Base-by-base conservation (phyloP, 2,888 invertebrate species). In the Plutella xylostella region DNA sequence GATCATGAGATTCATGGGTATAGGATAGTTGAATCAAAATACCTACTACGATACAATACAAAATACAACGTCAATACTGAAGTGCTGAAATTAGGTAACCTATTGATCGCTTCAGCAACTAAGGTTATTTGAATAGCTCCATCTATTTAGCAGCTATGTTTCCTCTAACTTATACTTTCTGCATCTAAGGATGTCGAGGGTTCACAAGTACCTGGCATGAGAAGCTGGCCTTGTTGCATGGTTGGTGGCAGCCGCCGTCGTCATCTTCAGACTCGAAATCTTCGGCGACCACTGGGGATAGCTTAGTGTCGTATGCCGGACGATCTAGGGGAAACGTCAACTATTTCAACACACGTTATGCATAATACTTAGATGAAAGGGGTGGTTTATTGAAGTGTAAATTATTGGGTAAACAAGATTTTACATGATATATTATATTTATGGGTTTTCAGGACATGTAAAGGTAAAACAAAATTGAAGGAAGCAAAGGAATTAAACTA, bases 181-280 rank as follows among this genome's bases (percentile, higher is more conserved):
- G 6, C 22, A 22, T 22, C 9, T 22, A 22, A n/a, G 9, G 28
- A 28, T 4, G 28, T 28, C 3, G 28, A 28, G 7, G 9, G 6
- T 7, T 25, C 6, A 28, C n/a, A 28, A n/a, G 55, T 54, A 80
- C 82, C 72, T 79, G 79, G 50, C 82, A 83, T 2, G 77, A 74
- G 51, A 83, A 83, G 46, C 73, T 69, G 35, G 69, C 63, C 45
- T 60, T 57, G 15, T 60, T 60, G 48, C 82, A 83, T 7, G 72
- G 73, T 43, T 67, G 55, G 35, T 63, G 58, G 49, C 83, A 80
- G 30, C 67, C 57, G 46, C 71, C 60, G 31, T 68, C 73, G 21
- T 68, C 70, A 1, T 71, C 73, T 19, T 60, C 61, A 14, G 61
- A 65, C 2, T 75, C 78, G 3, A 75, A 68, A 35, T 73, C 75